Evolutionary conservation across 2,113 vertebrate genomes (phyloP).

Genomic region (Peromyscus californicus): DNA sequence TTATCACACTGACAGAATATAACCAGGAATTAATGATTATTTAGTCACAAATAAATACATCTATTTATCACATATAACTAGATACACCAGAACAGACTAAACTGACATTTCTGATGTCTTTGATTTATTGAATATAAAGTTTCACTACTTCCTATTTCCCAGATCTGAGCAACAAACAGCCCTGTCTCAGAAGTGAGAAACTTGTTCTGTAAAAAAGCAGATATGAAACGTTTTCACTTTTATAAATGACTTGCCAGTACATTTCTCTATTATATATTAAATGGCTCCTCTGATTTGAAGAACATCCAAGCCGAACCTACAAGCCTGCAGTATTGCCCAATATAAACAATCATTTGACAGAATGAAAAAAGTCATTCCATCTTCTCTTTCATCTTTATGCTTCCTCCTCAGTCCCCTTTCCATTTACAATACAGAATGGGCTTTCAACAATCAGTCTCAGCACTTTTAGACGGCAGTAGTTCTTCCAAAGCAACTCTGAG

Average conservation of each 20-base stretch:
- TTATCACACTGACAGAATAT: slow-evolving; percentile 8
- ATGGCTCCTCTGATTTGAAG: slow-evolving; percentile 66
- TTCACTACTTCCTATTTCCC: slow-evolving; percentile 22
- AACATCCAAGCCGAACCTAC: slow-evolving; percentile 68
- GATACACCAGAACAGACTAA: neutral
- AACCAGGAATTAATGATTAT: neutral
- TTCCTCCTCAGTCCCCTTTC: slow-evolving; percentile 52
- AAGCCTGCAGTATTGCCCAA: slow-evolving; percentile 49
- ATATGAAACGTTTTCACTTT: slow-evolving; percentile 70
- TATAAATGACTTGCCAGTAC: slow-evolving; percentile 68
- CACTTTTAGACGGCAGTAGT: neutral
- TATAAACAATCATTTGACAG: slow-evolving; percentile 67
- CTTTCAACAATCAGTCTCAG: neutral
- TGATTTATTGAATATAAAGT: neutral
- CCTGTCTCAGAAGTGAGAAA: slow-evolving; percentile 45
- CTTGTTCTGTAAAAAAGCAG: slow-evolving; percentile 36
- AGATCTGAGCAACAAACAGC: slow-evolving; percentile 22
- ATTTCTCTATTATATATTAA: slow-evolving; percentile 64
- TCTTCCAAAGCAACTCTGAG: slow-evolving; percentile 8
- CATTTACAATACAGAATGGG: slow-evolving; percentile 48
- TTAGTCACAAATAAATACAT: neutral
- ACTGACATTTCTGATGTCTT: neutral
- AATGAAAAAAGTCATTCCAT: slow-evolving; percentile 73
- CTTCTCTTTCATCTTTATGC: slow-evolving; percentile 65
- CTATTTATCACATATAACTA: neutral